These are phyloP conservation scores for Drosophila micromelanica DNA, from an alignment of 1,140 invertebrate species.

Conservation along the genomic window DNA sequence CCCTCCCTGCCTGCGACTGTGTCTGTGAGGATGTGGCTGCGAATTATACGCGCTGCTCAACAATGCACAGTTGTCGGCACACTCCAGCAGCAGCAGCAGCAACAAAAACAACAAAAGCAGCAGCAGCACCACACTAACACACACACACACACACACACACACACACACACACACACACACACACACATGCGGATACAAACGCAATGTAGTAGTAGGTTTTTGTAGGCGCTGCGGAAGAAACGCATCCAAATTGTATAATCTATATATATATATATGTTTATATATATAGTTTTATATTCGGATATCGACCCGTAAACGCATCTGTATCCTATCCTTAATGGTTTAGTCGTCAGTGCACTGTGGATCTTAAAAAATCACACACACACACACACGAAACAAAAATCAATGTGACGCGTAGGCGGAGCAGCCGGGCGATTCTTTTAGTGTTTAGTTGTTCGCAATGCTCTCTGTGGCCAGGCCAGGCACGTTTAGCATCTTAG, in stretches of 20 bases:
- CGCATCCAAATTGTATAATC: conserved; percentile 12
- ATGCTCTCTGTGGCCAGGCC: conserved; percentile 11
- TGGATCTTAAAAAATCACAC: background rate
- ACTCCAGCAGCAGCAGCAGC: conserved; percentile 15
- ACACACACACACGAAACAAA: background rate
- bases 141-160: conserved; percentile 16
- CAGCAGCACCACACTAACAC: conserved; percentile 1
- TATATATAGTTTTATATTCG: conserved; percentile 18
- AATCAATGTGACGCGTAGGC: background rate
- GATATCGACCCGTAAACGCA: conserved; percentile 5
- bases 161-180: conserved; percentile 23
- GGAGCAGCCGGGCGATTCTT: conserved; percentile 8
- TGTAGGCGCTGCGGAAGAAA: conserved; percentile 34
- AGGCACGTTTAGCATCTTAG: conserved; percentile 50
- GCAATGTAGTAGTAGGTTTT: conserved; percentile 58
- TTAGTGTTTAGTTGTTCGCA: conserved; percentile 22
- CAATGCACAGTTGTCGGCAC: conserved; percentile 40
- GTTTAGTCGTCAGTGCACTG: conserved; percentile 2
- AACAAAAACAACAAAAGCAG: conserved; percentile 6
- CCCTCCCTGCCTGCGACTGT: conserved; percentile 12
- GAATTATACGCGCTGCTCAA: background rate
- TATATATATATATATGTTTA: conserved; percentile 17
- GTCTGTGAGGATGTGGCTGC: conserved; percentile 22
- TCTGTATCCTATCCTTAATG: background rate
- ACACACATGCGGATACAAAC: conserved; percentile 17